Percentiles rank a stretch among this genome's conserved stretches.
Conservation (phyloP, 2,797 vertebrate genomes). For the Gymnocypris eckloni region DNA sequence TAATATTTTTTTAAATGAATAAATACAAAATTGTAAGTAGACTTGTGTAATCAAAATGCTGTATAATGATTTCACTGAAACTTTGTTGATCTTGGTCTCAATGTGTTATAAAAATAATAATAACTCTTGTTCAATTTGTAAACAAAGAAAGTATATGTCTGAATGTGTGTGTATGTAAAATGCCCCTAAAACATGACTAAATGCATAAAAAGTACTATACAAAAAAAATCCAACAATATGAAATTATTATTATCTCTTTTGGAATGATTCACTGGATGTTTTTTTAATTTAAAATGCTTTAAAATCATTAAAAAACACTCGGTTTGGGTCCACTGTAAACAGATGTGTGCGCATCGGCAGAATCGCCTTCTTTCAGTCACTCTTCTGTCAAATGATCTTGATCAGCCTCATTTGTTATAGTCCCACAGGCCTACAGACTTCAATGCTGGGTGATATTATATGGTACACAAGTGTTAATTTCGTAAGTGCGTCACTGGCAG, state of each 20-base stretch:
- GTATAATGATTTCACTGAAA: neutral
- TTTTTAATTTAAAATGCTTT: conserved; percentile 3
- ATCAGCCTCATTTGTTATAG: conserved; percentile 11
- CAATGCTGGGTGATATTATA: conserved; percentile 19
- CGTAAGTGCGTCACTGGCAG: conserved; percentile 45
- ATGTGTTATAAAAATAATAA: neutral
- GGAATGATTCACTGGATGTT: neutral
- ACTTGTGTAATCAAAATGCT: neutral
- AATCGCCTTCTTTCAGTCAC: neutral
- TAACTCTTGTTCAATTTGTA: no score
- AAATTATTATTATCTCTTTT: neutral
- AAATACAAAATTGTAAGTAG: neutral
- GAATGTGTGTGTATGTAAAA: no score
- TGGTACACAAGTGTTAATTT: conserved; percentile 28
- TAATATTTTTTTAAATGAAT: neutral
- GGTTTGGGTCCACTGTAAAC: conserved; percentile 6
- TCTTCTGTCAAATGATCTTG: conserved; percentile 7
- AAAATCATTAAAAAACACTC: neutral
- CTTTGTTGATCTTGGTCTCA: no score
- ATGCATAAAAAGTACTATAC: neutral
- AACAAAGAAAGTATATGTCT: no score
- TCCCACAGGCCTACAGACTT: conserved; percentile 9
- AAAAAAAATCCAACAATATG: neutral
- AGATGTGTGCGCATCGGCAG: conserved; percentile 11
- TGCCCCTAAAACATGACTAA: neutral